These are phyloP conservation scores for Chinchilla lanigera DNA, from an alignment of 2,113 vertebrate genomes.

Conservation along the genomic window DNA sequence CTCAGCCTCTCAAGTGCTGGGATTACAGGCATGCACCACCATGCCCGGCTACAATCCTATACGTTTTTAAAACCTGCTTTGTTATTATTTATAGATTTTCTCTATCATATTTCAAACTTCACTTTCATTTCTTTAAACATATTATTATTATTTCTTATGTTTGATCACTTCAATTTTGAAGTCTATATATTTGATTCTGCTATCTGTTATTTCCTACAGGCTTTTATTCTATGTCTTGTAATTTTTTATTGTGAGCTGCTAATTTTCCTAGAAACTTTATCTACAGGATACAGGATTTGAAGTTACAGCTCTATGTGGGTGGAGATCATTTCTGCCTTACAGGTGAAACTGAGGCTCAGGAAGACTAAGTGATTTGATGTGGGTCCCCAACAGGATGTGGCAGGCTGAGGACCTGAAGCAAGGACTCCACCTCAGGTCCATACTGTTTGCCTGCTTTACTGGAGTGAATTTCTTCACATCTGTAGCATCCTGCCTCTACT, in stretches of 20 bases:
- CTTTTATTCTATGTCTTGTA: background rate
- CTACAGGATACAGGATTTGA: background rate
- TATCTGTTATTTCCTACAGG: background rate
- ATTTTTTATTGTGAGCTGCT: background rate
- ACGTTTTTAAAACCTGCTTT: background rate
- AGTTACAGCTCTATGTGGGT: background rate
- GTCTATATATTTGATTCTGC: background rate
- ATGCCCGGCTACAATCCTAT: too few relatives aligned
- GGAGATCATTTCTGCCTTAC: background rate
- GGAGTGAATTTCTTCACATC: too few relatives aligned
- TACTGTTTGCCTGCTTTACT: background rate
- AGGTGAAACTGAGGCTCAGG: background rate
- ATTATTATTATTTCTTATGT: background rate
- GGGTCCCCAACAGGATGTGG: too few relatives aligned
- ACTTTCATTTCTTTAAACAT: background rate
- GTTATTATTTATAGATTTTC: background rate
- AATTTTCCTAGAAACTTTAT: background rate
- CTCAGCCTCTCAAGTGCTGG: too few relatives aligned
- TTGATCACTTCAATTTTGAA: background rate
- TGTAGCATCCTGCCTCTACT: fast-evolving
- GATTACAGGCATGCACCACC: too few relatives aligned
- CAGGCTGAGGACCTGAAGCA: background rate
- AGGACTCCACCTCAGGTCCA: background rate
- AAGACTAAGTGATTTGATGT: background rate
- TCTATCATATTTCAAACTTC: background rate